Evolutionary conservation across 2,888 invertebrate species (phyloP), one percentile per base, ranked within the genome.

Genomic region (Linyphia triangularis): DNA sequence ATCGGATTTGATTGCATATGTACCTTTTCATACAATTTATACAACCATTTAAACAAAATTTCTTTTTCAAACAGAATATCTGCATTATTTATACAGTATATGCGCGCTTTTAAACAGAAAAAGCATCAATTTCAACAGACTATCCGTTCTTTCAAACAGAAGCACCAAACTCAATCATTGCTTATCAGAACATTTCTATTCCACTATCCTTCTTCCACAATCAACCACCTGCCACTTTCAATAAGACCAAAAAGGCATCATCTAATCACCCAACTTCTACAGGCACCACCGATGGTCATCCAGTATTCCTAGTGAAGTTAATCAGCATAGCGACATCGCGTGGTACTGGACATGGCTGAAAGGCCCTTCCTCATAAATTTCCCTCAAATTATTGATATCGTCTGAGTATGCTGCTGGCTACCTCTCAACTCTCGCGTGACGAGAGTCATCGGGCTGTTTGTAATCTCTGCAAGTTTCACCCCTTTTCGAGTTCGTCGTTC

Each of bases 371-470:
- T 65, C 65, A 65, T 65, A 65, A 65, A 65, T 65, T 51, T n/a
- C 51, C 61, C 26, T n/a, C 24, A 77, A 61, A 77, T 61, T 77
- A 77, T 77, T 61, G 61, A 61, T 77, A 26, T 61, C 24, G 61
- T 57, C 43, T 26, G 26, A 37, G 3, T 33, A 33, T 13, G 19
- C 22, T 51, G 16, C 5, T 33, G 13, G 33, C 69, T 69, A 37
- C 37, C 22, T 13, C 40, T 19, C 69, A 24, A 33, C 13, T 57
- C 24, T 73, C 30, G 73, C 73, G 73, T 73, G 73, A 73, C 73
- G n/a, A 73, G 26, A 73, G 13, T 22, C 73, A 73, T 73, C 30
- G 26, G 13, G 57, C 10, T 51, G 30, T 6, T 26, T n/a, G 3
- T 57, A 59, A 70, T 51, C 70, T 43, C 10, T 13, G 70, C 24